Base-by-base conservation (phyloP, 2,888 invertebrate genomes). In the Ophion obscuratus region DNA sequence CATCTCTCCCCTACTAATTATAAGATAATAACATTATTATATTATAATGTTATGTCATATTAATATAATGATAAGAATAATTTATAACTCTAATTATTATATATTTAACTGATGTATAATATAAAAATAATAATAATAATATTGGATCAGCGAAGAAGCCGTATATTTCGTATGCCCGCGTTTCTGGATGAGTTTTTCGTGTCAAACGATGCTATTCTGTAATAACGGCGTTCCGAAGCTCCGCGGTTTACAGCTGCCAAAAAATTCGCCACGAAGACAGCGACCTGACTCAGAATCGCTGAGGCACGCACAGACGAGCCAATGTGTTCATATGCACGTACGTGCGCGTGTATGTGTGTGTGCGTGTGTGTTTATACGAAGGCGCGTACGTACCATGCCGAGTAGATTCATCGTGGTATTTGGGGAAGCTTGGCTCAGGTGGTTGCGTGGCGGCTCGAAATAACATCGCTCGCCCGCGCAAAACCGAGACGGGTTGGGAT, bases 381-480 rank as follows among this genome's bases (percentile, higher is more conserved):
- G 10, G 44, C 47, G 64, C 59, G 67, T 74, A 74, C 62, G 53
- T 57, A 44, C 36, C 5, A 6, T 36, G 36, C 77, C 66, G 61
- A 88, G 84, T 81, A 89, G 86, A 92, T 90, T 92, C 91, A 91
- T 91, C 89, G 88, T 90, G 91, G 90, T 92, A 92, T 93, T 93
- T 92, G 92, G 92, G 92, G 92, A 92, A 91, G 91, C 89, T 92
- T 90, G 90, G 91, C 92, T 93, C 93, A 93, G 93, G 93, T 93
- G 93, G 93, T 93, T 93, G 93, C 93, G 93, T 93, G 93, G 93
- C 92, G 91, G 89, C 92, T 89, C 87, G 89, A 93, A 93, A 93
- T 93, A 93, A 91, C 88, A 88, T 61, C 88, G 87, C 84, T 93
- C 93, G 93, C 93, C 93, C 93, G 93, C 93, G 93, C 93, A 93